phyloP scores from a whole-genome alignment of 2,797 vertebrate genomes.

The Champsocephalus esox region DNA sequence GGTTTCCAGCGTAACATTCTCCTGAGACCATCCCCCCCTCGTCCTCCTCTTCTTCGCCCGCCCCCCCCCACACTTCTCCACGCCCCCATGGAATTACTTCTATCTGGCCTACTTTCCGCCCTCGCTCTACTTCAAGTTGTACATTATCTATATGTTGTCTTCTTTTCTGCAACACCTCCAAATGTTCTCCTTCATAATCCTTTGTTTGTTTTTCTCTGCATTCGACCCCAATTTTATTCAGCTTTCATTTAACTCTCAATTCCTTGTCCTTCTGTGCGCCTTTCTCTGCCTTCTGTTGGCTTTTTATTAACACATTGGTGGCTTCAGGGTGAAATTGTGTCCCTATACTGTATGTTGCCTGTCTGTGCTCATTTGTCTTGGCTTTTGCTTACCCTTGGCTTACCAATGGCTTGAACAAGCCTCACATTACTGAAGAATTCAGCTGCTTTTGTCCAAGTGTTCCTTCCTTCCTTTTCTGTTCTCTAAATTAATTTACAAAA shows the following conservation, averaged over 20 bases:
- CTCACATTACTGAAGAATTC: constrained; percentile 19
- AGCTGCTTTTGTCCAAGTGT: constrained; percentile 8
- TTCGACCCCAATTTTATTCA: constrained; percentile 39
- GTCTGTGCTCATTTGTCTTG: constrained; percentile 65
- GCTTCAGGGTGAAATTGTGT: constrained; percentile 50
- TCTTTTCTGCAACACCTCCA: constrained; percentile 55
- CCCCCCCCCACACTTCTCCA: constrained; percentile 54
- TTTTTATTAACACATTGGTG: constrained; percentile 52
- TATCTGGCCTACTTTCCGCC: constrained; percentile 84
- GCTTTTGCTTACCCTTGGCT: constrained; percentile 47
- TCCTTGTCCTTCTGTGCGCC: constrained; percentile 15
- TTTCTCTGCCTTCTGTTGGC: constrained; percentile 27
- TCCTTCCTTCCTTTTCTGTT: constrained; percentile 22
- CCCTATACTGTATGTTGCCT: constrained; percentile 53
- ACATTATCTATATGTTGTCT: constrained; percentile 69
- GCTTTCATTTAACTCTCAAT: constrained; percentile 40
- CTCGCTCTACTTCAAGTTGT: constrained; percentile 71
- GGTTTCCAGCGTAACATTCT: constrained; percentile 68
- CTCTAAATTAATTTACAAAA: constrained; percentile 5
- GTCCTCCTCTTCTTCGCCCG: constrained; percentile 19
- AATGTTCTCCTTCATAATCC: constrained; percentile 52
- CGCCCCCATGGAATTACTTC: constrained; percentile 81
- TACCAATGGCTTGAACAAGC: constrained; percentile 37
- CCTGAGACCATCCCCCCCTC: constrained; percentile 54
- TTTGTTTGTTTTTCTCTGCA: constrained; percentile 44